Conservation (phyloP, 2,797 vertebrate species). For the Strix occidentalis region DNA sequence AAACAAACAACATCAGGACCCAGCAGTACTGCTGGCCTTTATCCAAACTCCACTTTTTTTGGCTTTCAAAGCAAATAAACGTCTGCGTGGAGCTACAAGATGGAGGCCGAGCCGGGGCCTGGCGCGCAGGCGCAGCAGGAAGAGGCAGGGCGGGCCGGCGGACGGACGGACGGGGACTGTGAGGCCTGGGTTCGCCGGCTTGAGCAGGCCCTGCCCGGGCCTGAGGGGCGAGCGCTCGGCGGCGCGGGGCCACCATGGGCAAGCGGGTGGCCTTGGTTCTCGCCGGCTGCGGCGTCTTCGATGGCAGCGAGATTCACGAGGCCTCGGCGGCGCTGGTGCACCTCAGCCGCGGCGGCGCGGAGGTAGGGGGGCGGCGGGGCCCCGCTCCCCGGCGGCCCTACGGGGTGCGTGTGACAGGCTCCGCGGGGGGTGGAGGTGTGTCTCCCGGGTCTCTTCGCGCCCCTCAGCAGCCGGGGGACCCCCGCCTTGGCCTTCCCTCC, state of each 20-base stretch:
- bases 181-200: rapidly evolving
- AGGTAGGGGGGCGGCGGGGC: constrained; percentile 31
- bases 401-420: not conserved
- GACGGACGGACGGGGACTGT: rapidly evolving
- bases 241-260: not conserved
- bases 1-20: not conserved
- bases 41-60: not conserved
- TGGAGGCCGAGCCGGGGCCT: rapidly evolving
- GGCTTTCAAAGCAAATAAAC: not conserved
- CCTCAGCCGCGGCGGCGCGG: constrained; percentile 78
- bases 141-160: too few relatives aligned
- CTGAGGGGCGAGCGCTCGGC: not conserved
- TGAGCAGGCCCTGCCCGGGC: rapidly evolving
- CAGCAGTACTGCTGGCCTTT: not conserved
- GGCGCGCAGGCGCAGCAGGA: not conserved
- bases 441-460: too few relatives aligned
- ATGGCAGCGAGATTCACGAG: constrained; percentile 82
- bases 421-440: rapidly evolving
- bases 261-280: constrained; percentile 82
- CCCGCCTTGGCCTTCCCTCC: not conserved
- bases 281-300: constrained; percentile 83
- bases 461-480: not conserved
- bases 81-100: not conserved
- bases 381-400: too few relatives aligned
- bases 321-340: constrained; percentile 80